Conservation (phyloP, 2,797 vertebrate genomes). For the Melanotaenia parkinsoni region DNA sequence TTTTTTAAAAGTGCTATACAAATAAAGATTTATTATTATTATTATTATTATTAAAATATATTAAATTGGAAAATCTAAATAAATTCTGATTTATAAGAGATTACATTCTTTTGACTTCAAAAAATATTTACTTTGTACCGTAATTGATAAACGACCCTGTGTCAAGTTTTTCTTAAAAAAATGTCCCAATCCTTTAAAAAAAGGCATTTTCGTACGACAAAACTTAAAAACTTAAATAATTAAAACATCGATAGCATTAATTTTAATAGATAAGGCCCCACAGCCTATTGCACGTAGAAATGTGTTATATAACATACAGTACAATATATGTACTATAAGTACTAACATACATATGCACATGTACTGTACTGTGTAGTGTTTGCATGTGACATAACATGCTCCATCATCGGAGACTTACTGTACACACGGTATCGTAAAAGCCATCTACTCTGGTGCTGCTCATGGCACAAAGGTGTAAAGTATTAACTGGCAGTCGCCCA, state of each 20-base stretch:
- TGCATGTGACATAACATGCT: neutral
- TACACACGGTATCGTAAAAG: slow-evolving; percentile 72
- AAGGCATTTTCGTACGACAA: neutral
- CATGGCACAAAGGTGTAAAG: slow-evolving; percentile 81
- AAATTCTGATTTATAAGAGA: neutral
- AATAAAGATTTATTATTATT: no score
- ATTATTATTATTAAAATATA: neutral
- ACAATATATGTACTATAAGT: neutral
- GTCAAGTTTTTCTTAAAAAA: neutral
- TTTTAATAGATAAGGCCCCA: neutral
- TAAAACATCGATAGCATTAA: slow-evolving; percentile 2
- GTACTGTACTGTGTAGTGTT: neutral
- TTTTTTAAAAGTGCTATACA: no score
- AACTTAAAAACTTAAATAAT: neutral
- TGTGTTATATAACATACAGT: neutral
- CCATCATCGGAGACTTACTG: slow-evolving; percentile 70
- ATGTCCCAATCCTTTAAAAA: neutral
- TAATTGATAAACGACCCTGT: neutral
- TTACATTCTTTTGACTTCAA: neutral
- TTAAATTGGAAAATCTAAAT: neutral
- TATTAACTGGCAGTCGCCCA: slow-evolving; percentile 82
- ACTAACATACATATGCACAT: neutral
- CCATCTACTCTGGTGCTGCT: slow-evolving; percentile 35
- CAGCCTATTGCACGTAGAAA: neutral
- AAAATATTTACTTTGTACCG: neutral